These are phyloP conservation scores for Ophion ventricosus DNA, from an alignment of 2,888 invertebrate genomes.

Conservation along the genomic window DNA sequence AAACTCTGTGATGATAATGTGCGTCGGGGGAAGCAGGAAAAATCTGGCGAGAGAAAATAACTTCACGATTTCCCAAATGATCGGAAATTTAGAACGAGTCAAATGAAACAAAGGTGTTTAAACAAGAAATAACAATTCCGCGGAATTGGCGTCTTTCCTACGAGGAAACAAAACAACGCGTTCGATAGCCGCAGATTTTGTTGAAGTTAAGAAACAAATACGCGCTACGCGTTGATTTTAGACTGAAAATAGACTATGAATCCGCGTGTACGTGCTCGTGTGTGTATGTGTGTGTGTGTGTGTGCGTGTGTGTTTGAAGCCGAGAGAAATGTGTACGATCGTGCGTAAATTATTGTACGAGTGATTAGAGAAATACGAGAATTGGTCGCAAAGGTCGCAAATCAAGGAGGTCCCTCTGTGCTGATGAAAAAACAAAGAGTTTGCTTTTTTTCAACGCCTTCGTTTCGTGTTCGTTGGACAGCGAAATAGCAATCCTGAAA, in stretches of 20 bases:
- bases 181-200: slow-evolving; percentile 39
- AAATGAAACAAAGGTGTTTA: neutral
- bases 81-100: neutral
- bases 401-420: slow-evolving; percentile 31
- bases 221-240: slow-evolving; percentile 47
- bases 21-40: neutral
- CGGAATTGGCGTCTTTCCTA: slow-evolving; percentile 41
- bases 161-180: slow-evolving; percentile 47
- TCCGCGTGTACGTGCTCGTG: neutral
- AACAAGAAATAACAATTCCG: slow-evolving; percentile 14
- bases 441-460: neutral
- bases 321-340: slow-evolving; percentile 5
- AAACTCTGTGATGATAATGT: neutral
- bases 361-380: slow-evolving; percentile 15
- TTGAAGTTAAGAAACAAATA: slow-evolving; percentile 36
- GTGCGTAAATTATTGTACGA: neutral
- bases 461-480: neutral
- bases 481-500: neutral
- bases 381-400: slow-evolving; percentile 17
- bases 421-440: neutral
- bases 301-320: neutral
- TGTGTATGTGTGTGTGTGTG: slow-evolving; percentile 14
- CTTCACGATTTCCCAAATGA: slow-evolving; percentile 16
- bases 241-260: slow-evolving; percentile 56
- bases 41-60: neutral